Evolutionary conservation across 2,888 invertebrate species (phyloP).

Genomic region (Ctenicera cuprea): DNA sequence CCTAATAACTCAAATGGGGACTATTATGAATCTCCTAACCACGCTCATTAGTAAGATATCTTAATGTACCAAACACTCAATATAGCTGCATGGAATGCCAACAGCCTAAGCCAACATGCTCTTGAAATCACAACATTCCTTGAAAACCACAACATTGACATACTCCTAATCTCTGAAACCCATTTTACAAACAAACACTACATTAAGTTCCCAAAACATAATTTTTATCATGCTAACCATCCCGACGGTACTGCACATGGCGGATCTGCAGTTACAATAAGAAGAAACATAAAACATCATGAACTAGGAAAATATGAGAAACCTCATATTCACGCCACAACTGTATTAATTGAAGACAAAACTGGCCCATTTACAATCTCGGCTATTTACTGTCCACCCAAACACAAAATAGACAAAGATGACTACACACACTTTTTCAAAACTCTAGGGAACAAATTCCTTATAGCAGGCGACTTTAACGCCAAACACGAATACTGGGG

Average conservation of each 20-base stretch:
- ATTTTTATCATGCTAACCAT: constrained; percentile 45
- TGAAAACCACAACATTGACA: constrained; percentile 29
- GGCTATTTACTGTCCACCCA: constrained; percentile 47
- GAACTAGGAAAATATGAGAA: constrained; percentile 17
- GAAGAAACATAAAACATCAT: constrained; percentile 28
- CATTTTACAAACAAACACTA: constrained; percentile 26
- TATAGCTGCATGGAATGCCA: no score
- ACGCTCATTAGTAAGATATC: constrained; percentile 15
- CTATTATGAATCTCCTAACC: no score
- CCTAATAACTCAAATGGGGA: no score
- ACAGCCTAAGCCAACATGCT: not conserved
- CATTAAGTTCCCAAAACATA: constrained; percentile 21
- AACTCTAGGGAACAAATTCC: constrained; percentile 22
- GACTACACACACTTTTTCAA: constrained; percentile 42
- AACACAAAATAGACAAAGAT: constrained; percentile 38
- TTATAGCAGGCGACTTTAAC: constrained; percentile 19
- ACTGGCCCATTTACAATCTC: constrained; percentile 25
- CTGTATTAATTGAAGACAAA: constrained; percentile 35
- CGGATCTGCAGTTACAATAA: constrained; percentile 30
- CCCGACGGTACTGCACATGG: constrained; percentile 49
- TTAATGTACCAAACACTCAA: constrained; percentile 1
- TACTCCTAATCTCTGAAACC: constrained; percentile 31
- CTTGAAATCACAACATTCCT: constrained; percentile 24
- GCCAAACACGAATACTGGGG: constrained; percentile 33
- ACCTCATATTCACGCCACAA: constrained; percentile 27